Conservation (phyloP, 2,888 invertebrate genomes). For the Phyllotreta cruciferae region DNA sequence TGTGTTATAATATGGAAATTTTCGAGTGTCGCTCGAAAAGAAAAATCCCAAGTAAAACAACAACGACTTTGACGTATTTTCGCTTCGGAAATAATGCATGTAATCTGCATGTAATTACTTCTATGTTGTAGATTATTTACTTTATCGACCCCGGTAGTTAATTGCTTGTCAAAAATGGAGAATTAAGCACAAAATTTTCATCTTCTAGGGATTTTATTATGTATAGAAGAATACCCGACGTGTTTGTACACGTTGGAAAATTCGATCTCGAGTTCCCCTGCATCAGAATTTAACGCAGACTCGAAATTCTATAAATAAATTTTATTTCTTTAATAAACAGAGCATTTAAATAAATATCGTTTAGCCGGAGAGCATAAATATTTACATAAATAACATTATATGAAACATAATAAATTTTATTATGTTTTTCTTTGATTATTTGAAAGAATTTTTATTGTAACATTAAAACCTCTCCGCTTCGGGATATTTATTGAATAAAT, state of each 20-base stretch:
- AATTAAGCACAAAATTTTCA: too few relatives aligned
- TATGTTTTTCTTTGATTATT: conserved; percentile 50
- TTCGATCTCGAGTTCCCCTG: too few relatives aligned
- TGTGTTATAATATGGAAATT: conserved; percentile 11
- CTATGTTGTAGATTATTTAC: too few relatives aligned
- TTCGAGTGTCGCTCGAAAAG: conserved; percentile 4
- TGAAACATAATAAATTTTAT: conserved; percentile 50
- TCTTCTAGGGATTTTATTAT: too few relatives aligned
- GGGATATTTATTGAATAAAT: conserved; percentile 46
- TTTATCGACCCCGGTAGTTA: too few relatives aligned
- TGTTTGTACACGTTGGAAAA: too few relatives aligned
- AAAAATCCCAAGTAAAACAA: conserved; percentile 6
- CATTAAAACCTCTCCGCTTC: conserved; percentile 46
- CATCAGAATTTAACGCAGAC: too few relatives aligned
- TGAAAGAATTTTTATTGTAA: conserved; percentile 49
- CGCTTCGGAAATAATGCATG: conserved; percentile 6
- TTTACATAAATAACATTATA: conserved; percentile 47
- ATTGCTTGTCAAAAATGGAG: too few relatives aligned
- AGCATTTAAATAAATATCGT: conserved; percentile 49
- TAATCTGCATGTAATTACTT: not conserved
- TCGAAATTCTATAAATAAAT: conserved; percentile 33
- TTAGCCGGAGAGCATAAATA: conserved; percentile 48
- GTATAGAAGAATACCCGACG: too few relatives aligned
- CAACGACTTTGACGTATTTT: conserved; percentile 7
- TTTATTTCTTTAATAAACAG: conserved; percentile 52